Evolutionary conservation across 2,797 vertebrate species (phyloP).

Genomic region (Ambastaia sidthimunki): DNA sequence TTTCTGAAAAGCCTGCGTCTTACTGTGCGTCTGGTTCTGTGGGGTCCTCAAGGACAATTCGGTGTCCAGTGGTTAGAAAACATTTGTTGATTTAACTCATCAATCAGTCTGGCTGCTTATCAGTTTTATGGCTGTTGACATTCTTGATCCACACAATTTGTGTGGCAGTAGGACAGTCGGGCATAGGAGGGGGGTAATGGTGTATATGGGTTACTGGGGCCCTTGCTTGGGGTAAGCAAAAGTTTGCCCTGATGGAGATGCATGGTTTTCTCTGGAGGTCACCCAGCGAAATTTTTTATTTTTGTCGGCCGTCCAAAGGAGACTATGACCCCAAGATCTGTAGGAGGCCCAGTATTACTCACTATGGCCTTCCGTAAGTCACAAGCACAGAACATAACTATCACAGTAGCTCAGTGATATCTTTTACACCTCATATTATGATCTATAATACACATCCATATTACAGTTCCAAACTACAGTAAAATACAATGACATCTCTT

Average conservation of each 20-base stretch:
- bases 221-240: too few relatives aligned
- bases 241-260: too few relatives aligned
- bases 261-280: too few relatives aligned
- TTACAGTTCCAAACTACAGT: not conserved
- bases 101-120: slow-evolving; percentile 20
- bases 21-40: not conserved
- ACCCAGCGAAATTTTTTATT: too few relatives aligned
- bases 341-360: not conserved
- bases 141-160: not conserved
- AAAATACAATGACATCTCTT: not conserved
- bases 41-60: slow-evolving; percentile 35
- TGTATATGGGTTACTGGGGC: too few relatives aligned
- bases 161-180: not conserved
- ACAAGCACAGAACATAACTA: not conserved
- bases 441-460: not conserved
- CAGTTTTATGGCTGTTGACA: slow-evolving; percentile 21
- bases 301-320: not conserved
- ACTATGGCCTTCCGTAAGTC: not conserved
- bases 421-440: not conserved
- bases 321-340: not conserved
- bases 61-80: slow-evolving; percentile 33
- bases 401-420: not conserved
- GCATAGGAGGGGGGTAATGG: not conserved
- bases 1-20: not conserved
- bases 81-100: slow-evolving; percentile 38